A percentile compares a stretch with the other conserved stretches of the same genome.
These are phyloP conservation scores for Shinisaurus crocodilurus DNA, from an alignment of 2,113 vertebrate genomes.

Conservation along the genomic window DNA sequence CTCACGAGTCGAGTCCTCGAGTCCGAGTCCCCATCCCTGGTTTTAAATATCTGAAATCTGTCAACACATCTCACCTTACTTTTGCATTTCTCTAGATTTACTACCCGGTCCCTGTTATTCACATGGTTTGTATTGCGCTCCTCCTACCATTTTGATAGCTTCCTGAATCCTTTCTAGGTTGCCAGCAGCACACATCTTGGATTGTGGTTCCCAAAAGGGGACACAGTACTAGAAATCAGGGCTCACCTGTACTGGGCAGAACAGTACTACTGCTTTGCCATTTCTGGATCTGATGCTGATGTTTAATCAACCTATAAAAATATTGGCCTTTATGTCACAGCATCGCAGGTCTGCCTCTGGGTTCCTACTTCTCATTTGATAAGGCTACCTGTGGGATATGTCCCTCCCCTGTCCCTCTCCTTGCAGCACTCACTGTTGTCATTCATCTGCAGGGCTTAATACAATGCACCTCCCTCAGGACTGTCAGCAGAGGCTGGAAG, in stretches of 20 bases:
- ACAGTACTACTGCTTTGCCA: background rate
- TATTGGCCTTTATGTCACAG: background rate
- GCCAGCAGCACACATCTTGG: background rate
- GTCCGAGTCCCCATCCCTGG: no score
- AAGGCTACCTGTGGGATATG: background rate
- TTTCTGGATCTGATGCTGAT: background rate
- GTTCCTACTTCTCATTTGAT: background rate
- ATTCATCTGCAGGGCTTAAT: background rate
- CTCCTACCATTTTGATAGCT: background rate
- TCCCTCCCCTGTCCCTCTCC: background rate
- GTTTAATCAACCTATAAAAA: background rate
- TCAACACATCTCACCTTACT: no score
- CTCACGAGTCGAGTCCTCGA: no score
- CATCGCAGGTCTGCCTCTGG: background rate
- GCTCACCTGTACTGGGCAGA: background rate
- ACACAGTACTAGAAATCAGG: background rate
- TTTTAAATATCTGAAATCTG: background rate
- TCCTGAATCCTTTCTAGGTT: background rate
- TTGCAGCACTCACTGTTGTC: background rate
- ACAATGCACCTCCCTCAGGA: background rate
- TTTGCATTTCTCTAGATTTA: background rate
- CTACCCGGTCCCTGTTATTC: background rate
- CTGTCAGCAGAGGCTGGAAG: background rate
- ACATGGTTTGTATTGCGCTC: background rate
- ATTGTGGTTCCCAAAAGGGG: background rate